These are phyloP conservation scores for Polietes domitor DNA, from an alignment of 2,888 invertebrate species.

Conservation along the genomic window DNA sequence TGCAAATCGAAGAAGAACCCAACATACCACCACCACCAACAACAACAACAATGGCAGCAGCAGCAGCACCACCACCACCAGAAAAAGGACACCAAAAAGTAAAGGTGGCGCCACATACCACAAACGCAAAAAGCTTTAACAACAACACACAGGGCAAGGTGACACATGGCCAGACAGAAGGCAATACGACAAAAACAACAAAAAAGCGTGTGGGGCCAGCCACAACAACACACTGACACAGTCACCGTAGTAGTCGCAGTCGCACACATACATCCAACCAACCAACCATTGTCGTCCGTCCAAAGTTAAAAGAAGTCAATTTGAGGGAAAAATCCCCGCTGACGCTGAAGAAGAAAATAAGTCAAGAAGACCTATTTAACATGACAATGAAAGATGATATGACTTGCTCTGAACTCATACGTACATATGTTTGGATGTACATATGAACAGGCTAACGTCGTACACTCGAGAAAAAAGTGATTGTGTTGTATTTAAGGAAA, in stretches of 20 bases:
- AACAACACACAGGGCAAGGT: slow-evolving; percentile 51
- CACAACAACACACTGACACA: slow-evolving; percentile 42
- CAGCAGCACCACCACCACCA: neutral
- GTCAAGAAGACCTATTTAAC: slow-evolving; percentile 70
- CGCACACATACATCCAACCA: neutral
- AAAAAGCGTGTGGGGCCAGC: neutral
- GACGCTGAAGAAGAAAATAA: slow-evolving; percentile 67
- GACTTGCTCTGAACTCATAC: slow-evolving; percentile 56
- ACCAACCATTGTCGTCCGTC: neutral
- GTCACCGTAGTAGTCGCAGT: neutral
- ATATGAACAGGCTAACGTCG: neutral
- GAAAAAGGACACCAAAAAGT: slow-evolving; percentile 28
- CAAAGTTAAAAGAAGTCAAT: slow-evolving; percentile 18
- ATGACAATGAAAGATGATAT: slow-evolving; percentile 62
- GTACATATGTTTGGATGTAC: neutral
- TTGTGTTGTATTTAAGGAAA: too few species aligned
- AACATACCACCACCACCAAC: neutral
- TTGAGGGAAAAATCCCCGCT: slow-evolving; percentile 50
- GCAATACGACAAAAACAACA: neutral
- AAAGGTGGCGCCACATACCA: slow-evolving; percentile 65
- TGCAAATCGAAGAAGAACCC: slow-evolving; percentile 3
- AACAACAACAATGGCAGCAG: neutral
- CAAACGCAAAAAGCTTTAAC: slow-evolving; percentile 39
- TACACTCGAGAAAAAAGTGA: slow-evolving; percentile 13
- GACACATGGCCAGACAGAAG: slow-evolving; percentile 73